Conservation (phyloP, 1,140 invertebrate genomes). For the Micrasema longulum region DNA sequence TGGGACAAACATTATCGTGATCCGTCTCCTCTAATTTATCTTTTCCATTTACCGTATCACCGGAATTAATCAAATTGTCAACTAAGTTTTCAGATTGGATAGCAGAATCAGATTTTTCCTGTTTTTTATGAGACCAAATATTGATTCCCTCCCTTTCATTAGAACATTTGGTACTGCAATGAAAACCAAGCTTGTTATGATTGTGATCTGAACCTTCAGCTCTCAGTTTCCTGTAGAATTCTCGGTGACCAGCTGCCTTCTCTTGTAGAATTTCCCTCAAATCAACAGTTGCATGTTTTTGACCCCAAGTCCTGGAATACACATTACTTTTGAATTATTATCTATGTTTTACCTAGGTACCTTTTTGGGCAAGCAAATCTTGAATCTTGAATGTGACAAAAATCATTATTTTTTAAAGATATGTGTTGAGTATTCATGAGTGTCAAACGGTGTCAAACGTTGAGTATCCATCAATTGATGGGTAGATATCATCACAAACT, state of each 20-base stretch:
- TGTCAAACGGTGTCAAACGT: too few species aligned
- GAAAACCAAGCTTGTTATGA: slow-evolving; percentile 30
- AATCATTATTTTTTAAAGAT: too few species aligned
- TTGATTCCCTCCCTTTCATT: slow-evolving; percentile 19
- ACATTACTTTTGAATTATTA: too few species aligned
- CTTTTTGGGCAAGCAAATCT: too few species aligned
- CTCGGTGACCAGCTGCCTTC: slow-evolving; percentile 65
- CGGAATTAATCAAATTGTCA: neutral
- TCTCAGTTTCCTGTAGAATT: slow-evolving; percentile 65
- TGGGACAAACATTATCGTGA: slow-evolving; percentile 54
- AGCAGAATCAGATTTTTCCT: slow-evolving; percentile 47
- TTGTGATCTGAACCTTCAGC: slow-evolving; percentile 60
- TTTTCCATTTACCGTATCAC: neutral
- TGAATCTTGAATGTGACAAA: too few species aligned
- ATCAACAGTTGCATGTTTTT: slow-evolving; percentile 57
- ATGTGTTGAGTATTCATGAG: too few species aligned
- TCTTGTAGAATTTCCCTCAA: slow-evolving; percentile 64
- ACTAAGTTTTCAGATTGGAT: neutral
- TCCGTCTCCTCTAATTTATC: slow-evolving; percentile 39
- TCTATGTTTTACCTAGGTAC: too few species aligned
- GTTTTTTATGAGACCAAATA: neutral
- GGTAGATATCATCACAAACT: too few species aligned
- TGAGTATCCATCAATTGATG: too few species aligned
- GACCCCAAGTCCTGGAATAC: neutral
- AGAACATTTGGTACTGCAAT: neutral